Evolutionary conservation across 2,888 invertebrate species (phyloP), one percentile per base, ranked within the genome.

Genomic region (Eumacrocentrus americanus): DNA sequence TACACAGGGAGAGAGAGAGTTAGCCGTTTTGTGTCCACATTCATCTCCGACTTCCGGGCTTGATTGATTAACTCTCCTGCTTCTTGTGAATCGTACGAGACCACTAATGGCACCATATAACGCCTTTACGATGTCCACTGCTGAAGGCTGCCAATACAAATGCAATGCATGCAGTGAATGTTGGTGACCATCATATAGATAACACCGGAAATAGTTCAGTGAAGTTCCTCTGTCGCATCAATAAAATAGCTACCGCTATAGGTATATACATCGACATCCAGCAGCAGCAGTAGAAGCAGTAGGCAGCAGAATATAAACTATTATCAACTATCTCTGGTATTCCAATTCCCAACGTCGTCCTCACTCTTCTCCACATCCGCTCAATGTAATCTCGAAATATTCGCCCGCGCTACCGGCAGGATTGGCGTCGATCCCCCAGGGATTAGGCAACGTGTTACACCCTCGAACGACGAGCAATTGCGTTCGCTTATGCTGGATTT

Each of bases 341-440:
- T 29, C 29, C 29, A 29, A 29, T 29, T 29, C 29, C 29, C 4
- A 29, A 29, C 29, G 29, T 29, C 29, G 9, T 16, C 29, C 14
- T n/a, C 11, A n/a, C n/a, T n/a, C n/a, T n/a, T 29, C 16, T 35
- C 34, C 29, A 29, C 34, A 9, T 35, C 16, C n/a, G 18, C n/a
- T 50, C 16, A 14, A 42, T 58, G 51, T 51, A 58, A 58, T 58
- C 58, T 50, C 58, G 42, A 58, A 58, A 58, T 58, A 58, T 58
- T 58, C 44, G 50, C 58, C n/a, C 25, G 29, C 18, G 35, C 29
- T 7, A 58, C 40, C 22, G 29, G 38, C 40, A 37, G 50, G 50
- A 51, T 58, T 44, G 12, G 34, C 42, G 44, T 50, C 34, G 35
- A 47, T 40, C 58, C 42, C 58, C 20, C 29, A n/a, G 23, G 58